Evolutionary conservation across 2,797 vertebrate species (phyloP).

Genomic region (Parotocinclus haroldoi): DNA sequence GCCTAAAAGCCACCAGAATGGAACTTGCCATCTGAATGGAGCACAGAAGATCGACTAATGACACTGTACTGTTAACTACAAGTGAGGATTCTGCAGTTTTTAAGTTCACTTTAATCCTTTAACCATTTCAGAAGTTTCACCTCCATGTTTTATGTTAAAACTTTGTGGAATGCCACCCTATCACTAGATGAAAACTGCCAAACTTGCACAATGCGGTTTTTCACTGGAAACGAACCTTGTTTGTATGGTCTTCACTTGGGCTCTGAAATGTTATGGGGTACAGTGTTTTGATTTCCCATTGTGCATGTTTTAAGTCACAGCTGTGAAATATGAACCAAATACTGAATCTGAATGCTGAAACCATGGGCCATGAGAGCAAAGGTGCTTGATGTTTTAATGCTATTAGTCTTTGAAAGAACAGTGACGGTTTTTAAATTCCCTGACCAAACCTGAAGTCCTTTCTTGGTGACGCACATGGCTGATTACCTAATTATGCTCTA

Average conservation of each 20-base stretch:
- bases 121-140: slow-evolving; percentile 44
- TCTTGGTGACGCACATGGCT: slow-evolving; percentile 16
- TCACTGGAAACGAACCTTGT: slow-evolving; percentile 29
- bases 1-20: slow-evolving; percentile 68
- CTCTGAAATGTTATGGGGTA: slow-evolving; percentile 36
- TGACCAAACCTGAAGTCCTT: slow-evolving; percentile 20
- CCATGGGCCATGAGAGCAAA: slow-evolving; percentile 35
- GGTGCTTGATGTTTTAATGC: slow-evolving; percentile 26
- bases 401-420: slow-evolving; percentile 17
- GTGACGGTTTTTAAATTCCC: slow-evolving; percentile 24
- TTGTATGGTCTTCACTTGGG: slow-evolving; percentile 39
- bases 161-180: slow-evolving; percentile 41
- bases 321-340: slow-evolving; percentile 27
- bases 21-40: slow-evolving; percentile 26
- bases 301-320: slow-evolving; percentile 18
- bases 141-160: slow-evolving; percentile 49
- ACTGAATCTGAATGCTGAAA: slow-evolving; percentile 9
- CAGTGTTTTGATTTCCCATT: slow-evolving; percentile 3
- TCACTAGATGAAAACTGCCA: slow-evolving; percentile 31
- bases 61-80: not conserved
- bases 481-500: slow-evolving; percentile 30
- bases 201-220: slow-evolving; percentile 36
- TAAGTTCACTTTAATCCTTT: slow-evolving; percentile 29
- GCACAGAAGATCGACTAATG: slow-evolving; percentile 31
- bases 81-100: slow-evolving; percentile 22